These are phyloP conservation scores for Drosophila mayaguana DNA, from an alignment of 2,888 invertebrate species.

Conservation along the genomic window DNA sequence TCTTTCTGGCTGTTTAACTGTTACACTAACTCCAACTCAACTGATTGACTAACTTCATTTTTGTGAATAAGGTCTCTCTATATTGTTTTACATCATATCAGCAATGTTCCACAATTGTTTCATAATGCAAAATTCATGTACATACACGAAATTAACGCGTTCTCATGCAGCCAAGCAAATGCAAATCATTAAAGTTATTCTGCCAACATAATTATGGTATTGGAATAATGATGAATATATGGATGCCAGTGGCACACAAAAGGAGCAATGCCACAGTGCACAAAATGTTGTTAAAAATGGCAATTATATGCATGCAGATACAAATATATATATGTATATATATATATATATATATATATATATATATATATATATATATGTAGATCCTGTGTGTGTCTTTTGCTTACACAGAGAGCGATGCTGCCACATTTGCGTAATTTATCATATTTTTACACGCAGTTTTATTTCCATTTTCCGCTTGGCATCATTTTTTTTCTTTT, in stretches of 20 bases:
- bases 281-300: slow-evolving; percentile 63
- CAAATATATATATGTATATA: background rate
- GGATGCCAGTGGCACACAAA: slow-evolving; percentile 23
- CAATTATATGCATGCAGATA: slow-evolving; percentile 66
- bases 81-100: background rate
- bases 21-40: background rate
- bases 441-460: slow-evolving; percentile 71
- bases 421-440: slow-evolving; percentile 74
- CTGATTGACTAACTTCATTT: slow-evolving; percentile 1
- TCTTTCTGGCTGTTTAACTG: background rate
- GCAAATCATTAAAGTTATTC: slow-evolving; percentile 51
- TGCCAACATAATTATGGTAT: slow-evolving; percentile 46
- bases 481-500: slow-evolving; percentile 17
- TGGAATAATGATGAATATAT: slow-evolving; percentile 41
- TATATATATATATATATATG: background rate
- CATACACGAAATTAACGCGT: slow-evolving; percentile 3
- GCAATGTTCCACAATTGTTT: slow-evolving; percentile 16
- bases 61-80: background rate
- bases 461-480: slow-evolving; percentile 65
- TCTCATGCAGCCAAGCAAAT: slow-evolving; percentile 25
- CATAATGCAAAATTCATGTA: slow-evolving; percentile 41
- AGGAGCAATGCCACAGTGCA: slow-evolving; percentile 20
- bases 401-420: slow-evolving; percentile 17
- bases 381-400: slow-evolving; percentile 6
- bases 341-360: too few relatives aligned